Conservation (phyloP, 2,797 vertebrate genomes). For the Erithacus rubecula region DNA sequence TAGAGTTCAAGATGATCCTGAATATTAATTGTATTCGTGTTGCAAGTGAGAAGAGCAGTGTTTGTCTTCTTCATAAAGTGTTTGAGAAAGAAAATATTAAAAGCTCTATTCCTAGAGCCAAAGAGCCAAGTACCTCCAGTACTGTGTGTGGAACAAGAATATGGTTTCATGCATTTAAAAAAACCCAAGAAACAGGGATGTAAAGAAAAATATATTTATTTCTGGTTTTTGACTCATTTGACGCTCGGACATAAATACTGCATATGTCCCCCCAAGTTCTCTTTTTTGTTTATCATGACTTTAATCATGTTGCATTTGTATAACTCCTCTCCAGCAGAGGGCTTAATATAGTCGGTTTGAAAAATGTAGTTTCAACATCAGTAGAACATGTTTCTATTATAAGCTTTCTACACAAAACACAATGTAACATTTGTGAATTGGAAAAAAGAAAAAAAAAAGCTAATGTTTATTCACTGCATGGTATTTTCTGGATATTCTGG, state of each 20-base stretch:
- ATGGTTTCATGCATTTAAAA: not conserved
- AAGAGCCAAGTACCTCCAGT: not conserved
- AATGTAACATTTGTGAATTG: not conserved
- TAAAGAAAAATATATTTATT: not conserved
- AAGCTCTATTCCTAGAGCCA: not conserved
- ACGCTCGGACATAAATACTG: not conserved
- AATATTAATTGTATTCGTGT: not conserved
- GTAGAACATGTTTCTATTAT: conserved; percentile 25
- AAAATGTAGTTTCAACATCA: conserved; percentile 27
- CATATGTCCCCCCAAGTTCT: not conserved
- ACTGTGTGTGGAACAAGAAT: not conserved
- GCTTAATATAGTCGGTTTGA: conserved; percentile 22
- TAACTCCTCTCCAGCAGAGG: conserved; percentile 4
- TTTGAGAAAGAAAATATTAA: not conserved
- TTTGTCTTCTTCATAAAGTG: not conserved
- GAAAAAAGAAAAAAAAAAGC: not conserved
- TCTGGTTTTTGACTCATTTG: not conserved
- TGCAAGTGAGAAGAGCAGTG: not conserved
- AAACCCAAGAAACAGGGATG: not conserved
- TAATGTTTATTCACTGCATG: conserved; percentile 41
- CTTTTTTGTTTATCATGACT: conserved; percentile 7
- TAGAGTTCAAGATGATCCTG: not conserved
- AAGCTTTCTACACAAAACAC: conserved; percentile 14
- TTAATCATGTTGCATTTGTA: conserved; percentile 29
- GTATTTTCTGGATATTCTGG: conserved; percentile 26